Evolutionary conservation across 2,888 invertebrate genomes (phyloP).

Genomic region (Myathropa florea): DNA sequence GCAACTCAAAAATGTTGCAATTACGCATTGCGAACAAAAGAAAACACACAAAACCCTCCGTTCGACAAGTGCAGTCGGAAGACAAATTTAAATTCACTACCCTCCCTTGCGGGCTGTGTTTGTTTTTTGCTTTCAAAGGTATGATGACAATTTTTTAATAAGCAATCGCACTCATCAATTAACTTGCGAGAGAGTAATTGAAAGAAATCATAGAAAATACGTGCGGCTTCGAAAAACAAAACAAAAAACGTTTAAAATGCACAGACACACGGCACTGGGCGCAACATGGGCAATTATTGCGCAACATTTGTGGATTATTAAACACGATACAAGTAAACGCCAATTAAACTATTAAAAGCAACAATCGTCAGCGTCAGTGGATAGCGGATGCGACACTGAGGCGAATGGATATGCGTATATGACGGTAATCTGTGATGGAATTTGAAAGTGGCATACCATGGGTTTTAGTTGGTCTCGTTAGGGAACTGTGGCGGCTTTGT

Average conservation of each 20-base stretch:
- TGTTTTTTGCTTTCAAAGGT: slow-evolving; percentile 14
- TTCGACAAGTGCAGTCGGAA: slow-evolving; percentile 17
- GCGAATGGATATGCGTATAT: neutral
- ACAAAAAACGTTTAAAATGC: slow-evolving; percentile 55
- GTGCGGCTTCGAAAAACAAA: neutral
- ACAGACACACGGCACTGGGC: slow-evolving; percentile 34
- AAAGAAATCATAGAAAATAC: neutral
- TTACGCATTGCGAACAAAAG: neutral
- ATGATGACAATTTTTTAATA: slow-evolving; percentile 61
- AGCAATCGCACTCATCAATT: slow-evolving; percentile 51
- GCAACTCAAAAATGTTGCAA: slow-evolving; percentile 12
- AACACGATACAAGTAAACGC: slow-evolving; percentile 9
- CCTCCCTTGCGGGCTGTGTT: neutral
- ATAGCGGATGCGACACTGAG: neutral
- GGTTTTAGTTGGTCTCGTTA: slow-evolving; percentile 36
- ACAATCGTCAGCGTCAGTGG: neutral
- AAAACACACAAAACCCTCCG: neutral
- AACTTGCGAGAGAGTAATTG: slow-evolving; percentile 7
- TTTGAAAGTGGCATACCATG: slow-evolving; percentile 26
- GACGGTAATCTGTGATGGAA: slow-evolving; percentile 31
- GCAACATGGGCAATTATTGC: slow-evolving; percentile 64
- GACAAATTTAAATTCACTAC: slow-evolving; percentile 7
- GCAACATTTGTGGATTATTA: slow-evolving; percentile 53
- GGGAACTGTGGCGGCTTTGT: neutral
- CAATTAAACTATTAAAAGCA: slow-evolving; percentile 1